These are phyloP conservation scores for Cenopis cana DNA, from an alignment of 2,888 invertebrate genomes.

Conservation along the genomic window DNA sequence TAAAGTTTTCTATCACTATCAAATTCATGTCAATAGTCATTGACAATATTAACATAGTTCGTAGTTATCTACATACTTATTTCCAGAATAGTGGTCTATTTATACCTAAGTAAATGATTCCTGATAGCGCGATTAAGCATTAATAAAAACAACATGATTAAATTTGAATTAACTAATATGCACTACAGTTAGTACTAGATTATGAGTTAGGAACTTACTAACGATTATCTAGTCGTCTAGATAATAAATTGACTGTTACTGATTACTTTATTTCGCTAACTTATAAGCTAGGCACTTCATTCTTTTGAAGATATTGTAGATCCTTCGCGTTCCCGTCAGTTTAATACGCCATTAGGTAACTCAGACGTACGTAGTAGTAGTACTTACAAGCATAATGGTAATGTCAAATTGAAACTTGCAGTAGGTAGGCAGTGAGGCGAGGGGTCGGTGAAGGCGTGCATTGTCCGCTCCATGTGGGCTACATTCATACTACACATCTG, in stretches of 20 bases:
- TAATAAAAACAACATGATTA: background rate
- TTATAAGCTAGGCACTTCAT: too few relatives aligned
- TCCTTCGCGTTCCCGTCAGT: background rate
- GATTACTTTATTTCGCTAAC: background rate
- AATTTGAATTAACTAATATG: background rate
- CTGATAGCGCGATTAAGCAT: too few relatives aligned
- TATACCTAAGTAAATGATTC: too few relatives aligned
- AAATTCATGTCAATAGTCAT: background rate
- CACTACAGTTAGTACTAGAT: background rate
- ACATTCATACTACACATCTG: constrained; percentile 71
- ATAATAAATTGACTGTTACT: background rate
- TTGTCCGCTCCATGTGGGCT: constrained; percentile 57
- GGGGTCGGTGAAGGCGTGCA: constrained; percentile 61
- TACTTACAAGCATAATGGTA: too few relatives aligned
- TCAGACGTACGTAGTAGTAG: too few relatives aligned
- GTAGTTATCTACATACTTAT: background rate
- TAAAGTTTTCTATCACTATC: background rate
- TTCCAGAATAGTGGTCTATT: background rate
- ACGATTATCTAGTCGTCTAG: too few relatives aligned
- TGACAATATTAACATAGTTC: background rate
- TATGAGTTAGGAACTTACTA: too few relatives aligned
- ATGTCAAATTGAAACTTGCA: constrained; percentile 33
- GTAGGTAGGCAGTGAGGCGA: constrained; percentile 25
- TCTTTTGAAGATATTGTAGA: too few relatives aligned
- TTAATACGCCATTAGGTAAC: background rate